Base-by-base conservation (phyloP, 1,140 invertebrate species). In the Drosophila bocqueti region DNA sequence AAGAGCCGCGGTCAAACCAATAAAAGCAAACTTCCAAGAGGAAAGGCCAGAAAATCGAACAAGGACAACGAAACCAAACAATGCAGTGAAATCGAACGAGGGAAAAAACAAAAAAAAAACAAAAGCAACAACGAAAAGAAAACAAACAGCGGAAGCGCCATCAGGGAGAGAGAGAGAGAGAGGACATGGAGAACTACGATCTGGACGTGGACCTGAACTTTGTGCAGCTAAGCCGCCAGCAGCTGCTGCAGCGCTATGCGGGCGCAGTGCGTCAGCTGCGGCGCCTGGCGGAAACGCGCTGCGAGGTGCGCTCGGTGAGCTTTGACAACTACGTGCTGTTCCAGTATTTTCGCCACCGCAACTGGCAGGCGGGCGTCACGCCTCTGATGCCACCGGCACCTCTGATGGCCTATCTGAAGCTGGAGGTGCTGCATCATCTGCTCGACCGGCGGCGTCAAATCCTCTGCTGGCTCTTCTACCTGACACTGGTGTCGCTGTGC, bases 261-360 rank as follows among this genome's bases (percentile, higher is more conserved):
- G 78, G 49, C 38, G 79, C 77, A 3, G 65, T 93, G 18, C 74
- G 63, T 6, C 78, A 84, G 11, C 58, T 93, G 15, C 91, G 92
- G 1, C 72, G 68, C 31, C 46, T 91, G 29, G 92, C 92, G n/a
- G 92, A 93, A 43, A 54, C 72, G 4, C 78, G 79, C 10, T 92
- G 79, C 40, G 80, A 81, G 9, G 82, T 93, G 40, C 86, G 84
- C 18, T 74, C 90, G 11, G 55, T 91, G 8, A 82, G 77, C 61
- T 93, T 93, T 31, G 91, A 93, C 47, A 92, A 92, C 55, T 93
- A 90, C 52, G 77, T 93, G 52, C 67, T 93, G 47, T 90, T 80
- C 57, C 90, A 93, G 52, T 93, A 93, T 47, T 93, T 93, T 45
- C 79, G 79, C n/a, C 90, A 91, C 54, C 77, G 73, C 38, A 84